Conservation (phyloP, 1,140 invertebrate species). For the Drosophila pectinifera region DNA sequence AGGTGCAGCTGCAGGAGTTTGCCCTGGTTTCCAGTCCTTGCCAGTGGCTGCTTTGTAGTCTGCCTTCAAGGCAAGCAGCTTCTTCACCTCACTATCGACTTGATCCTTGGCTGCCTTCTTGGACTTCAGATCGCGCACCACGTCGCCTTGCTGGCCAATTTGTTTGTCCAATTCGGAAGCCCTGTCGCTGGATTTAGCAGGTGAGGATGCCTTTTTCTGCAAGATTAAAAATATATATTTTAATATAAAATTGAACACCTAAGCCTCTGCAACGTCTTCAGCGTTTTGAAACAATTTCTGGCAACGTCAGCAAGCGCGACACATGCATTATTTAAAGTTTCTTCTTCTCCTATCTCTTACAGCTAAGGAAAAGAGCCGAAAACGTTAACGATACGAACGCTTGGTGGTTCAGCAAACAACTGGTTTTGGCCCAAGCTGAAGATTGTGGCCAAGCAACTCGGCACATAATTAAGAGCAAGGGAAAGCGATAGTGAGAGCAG, state of each 20-base stretch:
- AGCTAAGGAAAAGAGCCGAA: conserved; percentile 3
- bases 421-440: conserved; percentile 38
- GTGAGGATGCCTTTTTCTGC: conserved; percentile 39
- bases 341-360: conserved; percentile 13
- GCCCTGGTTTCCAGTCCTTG: conserved; percentile 87
- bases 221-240: not conserved
- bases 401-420: conserved; percentile 50
- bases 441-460: conserved; percentile 13
- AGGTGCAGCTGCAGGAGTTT: conserved; percentile 29
- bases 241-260: not conserved
- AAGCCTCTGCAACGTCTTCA: conserved; percentile 3
- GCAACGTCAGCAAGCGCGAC: conserved; percentile 50
- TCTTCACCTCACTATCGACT: conserved; percentile 88
- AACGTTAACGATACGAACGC: conserved; percentile 30
- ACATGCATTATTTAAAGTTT: conserved; percentile 29
- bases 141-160: conserved; percentile 88
- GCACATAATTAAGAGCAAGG: conserved; percentile 16
- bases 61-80: conserved; percentile 83
- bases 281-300: conserved; percentile 3
- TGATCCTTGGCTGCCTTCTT: conserved; percentile 87
- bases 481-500: conserved; percentile 5
- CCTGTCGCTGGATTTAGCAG: conserved; percentile 26
- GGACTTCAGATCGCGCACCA: conserved; percentile 89
- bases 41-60: conserved; percentile 87
- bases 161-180: conserved; percentile 67